phyloP scores from a whole-genome alignment of 35 echinoderm and acorn worm genomes.

The Acanthaster planci region DNA sequence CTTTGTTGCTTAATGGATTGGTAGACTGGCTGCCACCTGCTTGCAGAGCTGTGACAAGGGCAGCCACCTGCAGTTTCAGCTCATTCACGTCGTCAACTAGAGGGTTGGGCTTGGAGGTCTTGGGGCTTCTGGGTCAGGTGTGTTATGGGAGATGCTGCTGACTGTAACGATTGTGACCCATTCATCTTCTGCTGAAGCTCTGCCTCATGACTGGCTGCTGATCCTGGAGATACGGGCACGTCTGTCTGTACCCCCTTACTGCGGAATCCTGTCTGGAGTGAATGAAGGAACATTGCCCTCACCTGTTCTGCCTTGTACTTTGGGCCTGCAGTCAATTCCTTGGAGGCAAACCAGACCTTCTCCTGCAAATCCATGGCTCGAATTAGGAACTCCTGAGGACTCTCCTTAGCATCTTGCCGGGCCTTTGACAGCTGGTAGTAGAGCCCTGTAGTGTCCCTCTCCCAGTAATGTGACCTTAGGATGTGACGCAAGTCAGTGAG shows the following conservation, averaged over 20 bases:
- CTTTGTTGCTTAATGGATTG: neutral
- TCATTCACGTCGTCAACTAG: conserved; percentile 18
- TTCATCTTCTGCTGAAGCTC: neutral
- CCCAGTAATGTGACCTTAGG: conserved; percentile 42
- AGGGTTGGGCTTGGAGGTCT: neutral
- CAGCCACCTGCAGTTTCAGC: conserved; percentile 18
- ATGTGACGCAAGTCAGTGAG: conserved; percentile 5
- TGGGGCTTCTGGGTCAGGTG: too few species aligned
- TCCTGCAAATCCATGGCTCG: conserved; percentile 59
- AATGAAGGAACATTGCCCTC: conserved; percentile 59
- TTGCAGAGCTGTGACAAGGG: neutral
- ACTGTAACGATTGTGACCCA: too few species aligned
- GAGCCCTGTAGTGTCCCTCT: conserved; percentile 46
- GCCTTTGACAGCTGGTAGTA: conserved; percentile 50
- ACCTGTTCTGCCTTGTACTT: conserved; percentile 49
- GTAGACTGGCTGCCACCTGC: neutral
- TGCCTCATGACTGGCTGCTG: conserved; percentile 5
- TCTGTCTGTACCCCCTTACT: conserved; percentile 48
- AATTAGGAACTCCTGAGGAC: conserved; percentile 55
- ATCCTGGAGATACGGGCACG: conserved; percentile 19
- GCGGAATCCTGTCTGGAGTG: conserved; percentile 45
- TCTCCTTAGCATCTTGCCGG: conserved; percentile 23
- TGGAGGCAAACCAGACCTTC: conserved; percentile 31
- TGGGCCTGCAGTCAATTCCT: conserved; percentile 6
- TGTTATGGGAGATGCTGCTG: too few species aligned